Evolutionary conservation across 2,797 vertebrate genomes (phyloP), one percentile per base, ranked within the genome.

Genomic region (Coregonus suidteri): DNA sequence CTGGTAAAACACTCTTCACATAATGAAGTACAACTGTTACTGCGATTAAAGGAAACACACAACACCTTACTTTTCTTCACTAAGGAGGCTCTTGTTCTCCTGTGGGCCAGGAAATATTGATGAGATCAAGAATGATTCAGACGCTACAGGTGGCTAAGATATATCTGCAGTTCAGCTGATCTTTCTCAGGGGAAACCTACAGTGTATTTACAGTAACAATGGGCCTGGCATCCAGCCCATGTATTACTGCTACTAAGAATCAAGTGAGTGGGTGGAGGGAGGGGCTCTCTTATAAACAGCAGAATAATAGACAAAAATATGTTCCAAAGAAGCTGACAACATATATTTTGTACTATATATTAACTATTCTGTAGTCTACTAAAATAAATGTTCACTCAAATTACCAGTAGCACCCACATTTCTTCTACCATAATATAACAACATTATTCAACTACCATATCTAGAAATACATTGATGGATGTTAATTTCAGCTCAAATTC

Each of bases 401-500:
- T 47, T 47, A 47, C 41, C 41, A 72, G 80, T 79, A 75, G 82
- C 87, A 85, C 85, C 88, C 80, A 47, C 0, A 47, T 47, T 13
- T 47, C 9, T 47, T 47, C 9, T 47, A 47, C 9, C 41, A 47
- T 47, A 47, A 47, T 13, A 47, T 47, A 47, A 9, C 41, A 47
- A 11, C 41, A 47, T 47, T 47, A 11, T 47, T 47, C 41, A 47
- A 47, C 41, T 47, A 47, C 2, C 41, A 25, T 47, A 47, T 11
- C 41, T 47, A 47, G 41, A 47, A 47, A 47, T 47, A 47, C 41
- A 47, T 47, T 47, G 41, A 3, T 82, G 90, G 88, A 91, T 91
- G 88, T 86, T 89, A 86, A 89, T 90, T 90, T 89, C 81, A 91
- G 85, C 91, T 64, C 66, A 91, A 88, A 90, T 91, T 88, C 89